Base-by-base conservation (phyloP, 2,888 invertebrate species). In the Drosophila borealis region DNA sequence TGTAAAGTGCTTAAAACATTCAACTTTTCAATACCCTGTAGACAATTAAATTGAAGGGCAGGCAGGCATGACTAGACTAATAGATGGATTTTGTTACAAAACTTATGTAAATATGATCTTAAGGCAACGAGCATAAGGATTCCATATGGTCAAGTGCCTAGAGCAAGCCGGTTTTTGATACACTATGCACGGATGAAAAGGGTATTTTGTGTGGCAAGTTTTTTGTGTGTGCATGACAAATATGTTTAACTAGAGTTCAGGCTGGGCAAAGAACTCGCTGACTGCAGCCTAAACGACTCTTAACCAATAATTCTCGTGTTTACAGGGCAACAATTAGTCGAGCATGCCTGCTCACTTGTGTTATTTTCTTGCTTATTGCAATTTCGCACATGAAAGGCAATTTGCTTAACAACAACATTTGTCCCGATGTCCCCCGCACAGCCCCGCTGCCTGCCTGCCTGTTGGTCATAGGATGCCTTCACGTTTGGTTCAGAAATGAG, bases 401-500 rank as follows among this genome's bases (percentile, higher is more conserved):
- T 74, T 79, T 68, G 71, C 63, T 64, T 39, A 44, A 55, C 77
- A 74, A 74, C 49, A 73, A 77, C 65, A 70, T 70, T 67, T 74
- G 61, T 46, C 49, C 44, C 34, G 8, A 29, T 29, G 29, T 29
- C 8, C 46, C 8, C 8, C n/a, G 19, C 17, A 10, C 42, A 39
- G 36, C 19, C 29, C 48, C 11, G 9, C 13, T 46, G 36, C 9
- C 19, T 17, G 14, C 14, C 41, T n/a, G 49, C 34, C 53, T 68
- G 68, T 48, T 65, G 55, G 55, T 61, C 44, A 11, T 60, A 54
- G 61, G 56, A 77, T 49, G 64, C 59, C 73, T 65, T 61, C 64
- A 54, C 63, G 53, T 72, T 57, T 62, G 13, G 14, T 4, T 17
- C 61, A 55, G 67, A 75, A 75, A 75, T 78, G 74, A 65, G 49